Evolutionary conservation across 2,888 invertebrate genomes (phyloP), one percentile per base, ranked within the genome.

Genomic region (Plebejus anna): DNA sequence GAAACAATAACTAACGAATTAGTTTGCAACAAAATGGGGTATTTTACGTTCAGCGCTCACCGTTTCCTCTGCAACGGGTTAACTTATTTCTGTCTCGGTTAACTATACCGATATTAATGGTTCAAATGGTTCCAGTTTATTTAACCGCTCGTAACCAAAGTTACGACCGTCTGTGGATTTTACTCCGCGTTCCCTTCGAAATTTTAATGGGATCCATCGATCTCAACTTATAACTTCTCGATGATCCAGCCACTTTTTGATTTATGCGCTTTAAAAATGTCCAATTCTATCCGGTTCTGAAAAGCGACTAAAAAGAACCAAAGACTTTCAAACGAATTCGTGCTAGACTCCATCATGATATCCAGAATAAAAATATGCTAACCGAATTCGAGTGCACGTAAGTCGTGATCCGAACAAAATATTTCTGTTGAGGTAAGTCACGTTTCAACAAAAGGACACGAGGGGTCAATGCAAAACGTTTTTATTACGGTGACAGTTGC

Each of bases 131-230:
- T 86, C 86, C 88, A 86, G 89, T 92, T 91, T 92, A 91, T 92
- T 92, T 92, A 90, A 92, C 89, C 88, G 91, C 87, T 91, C 90
- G 90, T 92, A 90, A 93, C 88, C 87, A 83, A 87, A 84, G 89
- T 90, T 88, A 90, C 86, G 87, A 88, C 85, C 84, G 89, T 89
- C 85, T 83, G 89, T 89, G 86, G 89, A 89, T 88, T 89, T 90
- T 90, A 88, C 84, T 36, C 4, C 87, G 84, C 87, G 81, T 80
- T 80, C 32, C 36, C 47, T 28, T 73, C 28, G 51, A 73, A 47
- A 51, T 28, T 51, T 73, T 51, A 73, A 51, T 55, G 55, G 42
- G 42, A 72, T 57, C 47, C 32, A 70, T 77, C n/a, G 47, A 75
- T 70, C n/a, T 13, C 61, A 42, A 38, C 38, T 61, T 22, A 3